Percentiles rank a stretch among this genome's conserved stretches.
Conservation (phyloP, 2,113 vertebrate genomes). For the Alosa alosa region DNA sequence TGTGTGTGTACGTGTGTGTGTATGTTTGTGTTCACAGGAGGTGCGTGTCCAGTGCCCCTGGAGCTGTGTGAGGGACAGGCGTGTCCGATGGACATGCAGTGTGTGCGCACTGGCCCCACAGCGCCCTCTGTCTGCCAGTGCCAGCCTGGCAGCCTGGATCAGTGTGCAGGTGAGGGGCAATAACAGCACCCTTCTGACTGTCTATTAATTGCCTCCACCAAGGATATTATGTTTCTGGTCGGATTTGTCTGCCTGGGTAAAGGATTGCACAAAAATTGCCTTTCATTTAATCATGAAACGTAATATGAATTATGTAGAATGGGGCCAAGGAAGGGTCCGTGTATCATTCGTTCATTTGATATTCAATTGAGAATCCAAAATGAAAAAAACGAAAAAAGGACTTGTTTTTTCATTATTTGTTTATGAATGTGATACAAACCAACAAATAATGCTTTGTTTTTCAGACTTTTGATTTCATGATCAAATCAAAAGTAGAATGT, state of each 20-base stretch:
- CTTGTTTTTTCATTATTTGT: no score
- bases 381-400: no score
- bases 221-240: neutral
- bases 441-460: no score
- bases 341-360: no score
- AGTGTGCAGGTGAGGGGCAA: slow-evolving; percentile 82
- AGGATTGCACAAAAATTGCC: no score
- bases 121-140: slow-evolving; percentile 93
- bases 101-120: slow-evolving; percentile 81
- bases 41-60: slow-evolving; percentile 77
- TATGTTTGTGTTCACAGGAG: slow-evolving; percentile 67
- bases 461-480: no score
- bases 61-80: slow-evolving; percentile 89
- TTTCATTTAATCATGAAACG: no score
- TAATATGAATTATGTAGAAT: no score
- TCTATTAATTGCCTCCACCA: neutral
- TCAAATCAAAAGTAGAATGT: no score
- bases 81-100: slow-evolving; percentile 93
- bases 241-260: neutral
- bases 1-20: slow-evolving; percentile 1
- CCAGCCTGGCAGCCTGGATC: slow-evolving; percentile 82
- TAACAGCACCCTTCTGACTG: neutral
- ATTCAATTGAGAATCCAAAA: no score
- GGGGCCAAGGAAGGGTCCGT: no score
- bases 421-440: no score